Base-by-base conservation (phyloP, 2,113 vertebrate genomes). In the Hippopotamus amphibius region DNA sequence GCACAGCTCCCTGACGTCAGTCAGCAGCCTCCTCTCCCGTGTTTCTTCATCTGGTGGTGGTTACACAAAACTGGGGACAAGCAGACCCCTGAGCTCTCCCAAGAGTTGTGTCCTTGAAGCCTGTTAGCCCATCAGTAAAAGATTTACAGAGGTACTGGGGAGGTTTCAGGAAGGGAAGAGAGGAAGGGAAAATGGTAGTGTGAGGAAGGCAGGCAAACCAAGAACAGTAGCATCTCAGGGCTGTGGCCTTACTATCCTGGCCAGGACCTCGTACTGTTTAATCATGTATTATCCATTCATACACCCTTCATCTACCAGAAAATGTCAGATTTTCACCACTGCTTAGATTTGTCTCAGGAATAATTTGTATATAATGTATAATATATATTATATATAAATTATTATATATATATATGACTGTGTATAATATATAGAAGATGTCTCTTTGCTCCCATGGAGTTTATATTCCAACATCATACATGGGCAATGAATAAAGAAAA, bases 1-100 rank as follows among this genome's bases (percentile, higher is more conserved):
- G 14, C 19, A 8, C 7, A 11, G 6, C 33, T 53, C 7, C 24
- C 26, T 74, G 30, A 28, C 0, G 1, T 46, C 0, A 0, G 7
- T 46, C 7, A 41, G 7, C 21, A 10, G 71, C 28, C 48, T 96
- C 26, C 19, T 92, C 3, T 30, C 37, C 33, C 2, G 2, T 15
- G 4, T 61, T 55, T 57, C 59, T 41, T 72, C 28, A 33, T 76
- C 22, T 37, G 1, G 2, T 43, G 15, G 8, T 61, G 3, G 4
- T 37, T 63, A 37, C 11, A 5, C 19, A 86, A 24, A 13, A 21
- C 5, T 13, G 4, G 81, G 43, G 61, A 10, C 53, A 26, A 53
- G 50, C 17, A 46, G 55, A 57, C 19, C n/a, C 17, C 28, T 1
- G 57, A 74, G 28, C 28, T 50, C 22, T 72, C 7, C 5, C 1